Conservation (phyloP, 2,797 vertebrate genomes). For the Diceros bicornis region DNA sequence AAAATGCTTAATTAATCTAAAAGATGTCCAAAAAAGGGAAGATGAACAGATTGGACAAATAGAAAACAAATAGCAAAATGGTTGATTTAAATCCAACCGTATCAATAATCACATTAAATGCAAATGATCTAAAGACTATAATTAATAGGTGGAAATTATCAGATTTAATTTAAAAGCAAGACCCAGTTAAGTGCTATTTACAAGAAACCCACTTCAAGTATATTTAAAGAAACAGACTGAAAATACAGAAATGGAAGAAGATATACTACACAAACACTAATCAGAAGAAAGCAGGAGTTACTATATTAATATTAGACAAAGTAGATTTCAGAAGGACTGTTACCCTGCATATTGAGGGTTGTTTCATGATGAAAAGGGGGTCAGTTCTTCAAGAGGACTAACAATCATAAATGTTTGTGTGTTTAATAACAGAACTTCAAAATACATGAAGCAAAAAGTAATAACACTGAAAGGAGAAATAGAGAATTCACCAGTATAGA, state of each 20-base stretch:
- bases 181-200: background rate
- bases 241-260: background rate
- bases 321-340: background rate
- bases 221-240: background rate
- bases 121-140: background rate
- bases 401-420: background rate
- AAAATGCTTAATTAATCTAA: constrained; percentile 40
- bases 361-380: constrained; percentile 1
- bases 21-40: background rate
- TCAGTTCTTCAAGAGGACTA: background rate
- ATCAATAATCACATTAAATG: constrained; percentile 24
- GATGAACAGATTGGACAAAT: constrained; percentile 19
- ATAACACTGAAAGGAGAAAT: constrained; percentile 33
- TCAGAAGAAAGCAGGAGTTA: constrained; percentile 3
- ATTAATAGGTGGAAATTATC: background rate
- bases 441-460: background rate
- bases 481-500: background rate
- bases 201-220: background rate
- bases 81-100: constrained; percentile 22
- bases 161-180: constrained; percentile 17
- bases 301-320: constrained; percentile 11
- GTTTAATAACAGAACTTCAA: constrained; percentile 14
- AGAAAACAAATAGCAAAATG: constrained; percentile 40
- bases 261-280: background rate
- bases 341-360: background rate